Evolutionary conservation across 2,888 invertebrate species (phyloP).

Genomic region (Andrena camellia): DNA sequence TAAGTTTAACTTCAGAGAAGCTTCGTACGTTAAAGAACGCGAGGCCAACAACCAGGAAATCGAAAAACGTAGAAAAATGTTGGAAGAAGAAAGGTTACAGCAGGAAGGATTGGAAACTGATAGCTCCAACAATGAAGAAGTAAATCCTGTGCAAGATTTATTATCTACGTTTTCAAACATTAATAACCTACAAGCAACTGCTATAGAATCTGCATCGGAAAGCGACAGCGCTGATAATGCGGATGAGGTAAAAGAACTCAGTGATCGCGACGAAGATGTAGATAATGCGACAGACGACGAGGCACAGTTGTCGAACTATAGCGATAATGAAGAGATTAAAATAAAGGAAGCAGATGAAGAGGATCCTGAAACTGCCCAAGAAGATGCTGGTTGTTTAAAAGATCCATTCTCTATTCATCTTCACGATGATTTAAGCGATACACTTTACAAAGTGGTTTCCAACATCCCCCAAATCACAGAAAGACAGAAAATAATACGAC

Average conservation of each 20-base stretch:
- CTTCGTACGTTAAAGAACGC: conserved; percentile 81
- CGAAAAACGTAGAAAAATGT: conserved; percentile 78
- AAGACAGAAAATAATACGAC: conserved; percentile 87
- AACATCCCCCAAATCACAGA: conserved; percentile 85
- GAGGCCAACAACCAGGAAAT: conserved; percentile 79
- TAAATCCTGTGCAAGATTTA: conserved; percentile 86
- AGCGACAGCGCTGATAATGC: conserved; percentile 64
- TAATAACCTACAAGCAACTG: conserved; percentile 70
- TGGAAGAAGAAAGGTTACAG: conserved; percentile 86
- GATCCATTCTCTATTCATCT: conserved; percentile 91
- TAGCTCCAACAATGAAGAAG: conserved; percentile 86
- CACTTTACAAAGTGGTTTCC: conserved; percentile 88
- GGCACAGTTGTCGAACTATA: not conserved
- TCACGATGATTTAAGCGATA: conserved; percentile 88
- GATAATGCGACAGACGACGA: conserved; percentile 44
- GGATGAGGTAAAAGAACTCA: conserved; percentile 58
- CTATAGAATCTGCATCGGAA: conserved; percentile 84
- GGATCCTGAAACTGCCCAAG: conserved; percentile 82
- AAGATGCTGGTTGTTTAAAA: conserved; percentile 79
- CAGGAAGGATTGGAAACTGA: conserved; percentile 85
- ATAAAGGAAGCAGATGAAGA: conserved; percentile 76
- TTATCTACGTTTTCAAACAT: conserved; percentile 85
- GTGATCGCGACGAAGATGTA: conserved; percentile 63
- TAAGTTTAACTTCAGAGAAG: conserved; percentile 79
- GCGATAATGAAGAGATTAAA: conserved; percentile 61